Evolutionary conservation across 2,888 invertebrate species (phyloP).

Genomic region (Pogonocherus hispidulus): DNA sequence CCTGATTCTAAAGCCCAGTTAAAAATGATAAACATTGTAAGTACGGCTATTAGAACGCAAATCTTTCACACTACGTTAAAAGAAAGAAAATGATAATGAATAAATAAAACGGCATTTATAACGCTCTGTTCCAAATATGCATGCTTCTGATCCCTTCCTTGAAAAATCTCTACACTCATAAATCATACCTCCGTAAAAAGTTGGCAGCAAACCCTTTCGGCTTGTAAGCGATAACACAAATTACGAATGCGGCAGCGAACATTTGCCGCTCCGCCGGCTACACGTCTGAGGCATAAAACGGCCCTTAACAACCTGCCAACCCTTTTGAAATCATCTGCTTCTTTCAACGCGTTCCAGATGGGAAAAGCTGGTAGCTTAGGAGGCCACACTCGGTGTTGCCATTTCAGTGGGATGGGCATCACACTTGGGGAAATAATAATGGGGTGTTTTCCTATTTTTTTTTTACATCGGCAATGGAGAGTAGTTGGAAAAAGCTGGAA

Average conservation of each 20-base stretch:
- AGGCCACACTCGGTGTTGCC: not conserved
- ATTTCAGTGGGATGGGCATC: not conserved
- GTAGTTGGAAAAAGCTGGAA: no score
- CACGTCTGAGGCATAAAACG: constrained; percentile 17
- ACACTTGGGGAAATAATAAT: not conserved
- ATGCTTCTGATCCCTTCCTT: not conserved
- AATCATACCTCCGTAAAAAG: not conserved
- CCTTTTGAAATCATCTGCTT: constrained; percentile 26
- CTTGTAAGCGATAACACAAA: not conserved
- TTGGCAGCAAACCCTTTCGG: constrained; percentile 6
- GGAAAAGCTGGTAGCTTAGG: constrained; percentile 7
- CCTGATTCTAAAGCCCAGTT: no score
- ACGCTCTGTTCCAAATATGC: not conserved
- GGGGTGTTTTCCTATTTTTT: not conserved
- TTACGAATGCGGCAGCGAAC: constrained; percentile 8
- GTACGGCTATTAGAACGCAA: no score
- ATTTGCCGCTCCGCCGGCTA: constrained; percentile 5
- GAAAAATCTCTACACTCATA: not conserved
- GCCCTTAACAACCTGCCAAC: constrained; percentile 28
- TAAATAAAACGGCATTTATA: no score
- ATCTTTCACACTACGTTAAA: no score
- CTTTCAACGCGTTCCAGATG: constrained; percentile 21
- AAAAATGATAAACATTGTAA: no score
- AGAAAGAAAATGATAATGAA: no score
- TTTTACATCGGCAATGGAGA: not conserved